Evolutionary conservation across 2,113 vertebrate species (phyloP), one percentile per base, ranked within the genome.

Genomic region (Puffinus mauretanicus): DNA sequence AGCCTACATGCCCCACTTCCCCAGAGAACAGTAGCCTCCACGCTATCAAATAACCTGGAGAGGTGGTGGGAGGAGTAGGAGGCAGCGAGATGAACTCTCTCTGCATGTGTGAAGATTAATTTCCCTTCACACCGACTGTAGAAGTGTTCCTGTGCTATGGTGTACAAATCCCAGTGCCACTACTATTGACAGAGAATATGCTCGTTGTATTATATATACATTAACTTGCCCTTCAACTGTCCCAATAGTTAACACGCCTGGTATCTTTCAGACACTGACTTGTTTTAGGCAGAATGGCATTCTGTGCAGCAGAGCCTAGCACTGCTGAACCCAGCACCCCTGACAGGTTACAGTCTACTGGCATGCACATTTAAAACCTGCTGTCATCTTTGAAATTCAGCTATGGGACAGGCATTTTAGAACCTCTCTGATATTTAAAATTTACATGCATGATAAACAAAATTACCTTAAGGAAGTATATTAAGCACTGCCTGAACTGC

Each of bases 61-160:
- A 27, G 29, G 36, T 2, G 7, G 11, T 66, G 60, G 83, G 52
- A 94, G 46, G 36, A 92, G 34, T 10, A n/a, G 64, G 55, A 61
- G 30, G n/a, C 0, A 0, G 38, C 0, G 11, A 49, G 44, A 70
- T 16, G 30, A 91, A 60, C 54, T 29, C 75, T 26, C 16, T 40
- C 67, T 38, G 46, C 3, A 0, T 2, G 9, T 12, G 7, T 25
- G 8, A 20, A 82, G 75, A 84, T 73, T 61, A 1, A 15, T 60
- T 80, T 88, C 62, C 76, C 71, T 58, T 83, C 71, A 36, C 62
- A 34, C 30, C 0, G 1, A 42, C 58, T 36, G 38, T 8, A 36
- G 22, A n/a, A 77, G 32, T 7, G 18, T 15, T 82, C 46, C 73
- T 58, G 55, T 36, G 55, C 3, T 6, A 52, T 17, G 24, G 30